phyloP scores from a whole-genome alignment of 53 echinoderm and acorn worm genomes.

The Temnopleurus reevesii region DNA sequence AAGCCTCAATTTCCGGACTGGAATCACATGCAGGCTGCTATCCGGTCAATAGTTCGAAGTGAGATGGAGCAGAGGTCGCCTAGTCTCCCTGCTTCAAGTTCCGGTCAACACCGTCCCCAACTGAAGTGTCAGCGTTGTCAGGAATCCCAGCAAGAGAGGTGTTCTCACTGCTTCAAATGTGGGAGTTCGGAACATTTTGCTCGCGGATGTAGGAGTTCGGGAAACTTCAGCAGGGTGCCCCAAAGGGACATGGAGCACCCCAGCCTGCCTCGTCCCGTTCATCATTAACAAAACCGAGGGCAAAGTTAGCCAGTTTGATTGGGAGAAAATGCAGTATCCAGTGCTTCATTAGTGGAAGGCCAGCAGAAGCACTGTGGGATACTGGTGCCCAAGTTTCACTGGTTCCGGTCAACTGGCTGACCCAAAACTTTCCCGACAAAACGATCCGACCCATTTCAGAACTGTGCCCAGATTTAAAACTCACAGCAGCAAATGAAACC shows the following conservation, averaged over 20 bases:
- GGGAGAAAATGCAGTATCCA: not conserved
- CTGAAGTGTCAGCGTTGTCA: not conserved
- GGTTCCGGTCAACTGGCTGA: not conserved
- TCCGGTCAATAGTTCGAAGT: not conserved
- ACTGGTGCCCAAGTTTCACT: not conserved
- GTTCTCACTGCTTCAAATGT: not conserved
- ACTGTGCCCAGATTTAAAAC: not conserved
- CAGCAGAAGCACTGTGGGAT: not conserved
- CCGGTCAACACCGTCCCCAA: not conserved
- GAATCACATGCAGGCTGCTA: not conserved
- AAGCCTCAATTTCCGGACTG: no score
- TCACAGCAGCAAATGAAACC: not conserved
- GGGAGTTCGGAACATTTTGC: constrained; percentile 30
- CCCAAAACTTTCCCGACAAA: not conserved
- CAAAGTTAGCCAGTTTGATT: not conserved
- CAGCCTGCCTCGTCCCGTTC: not conserved
- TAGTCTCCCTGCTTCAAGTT: not conserved
- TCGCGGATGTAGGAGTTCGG: constrained; percentile 55
- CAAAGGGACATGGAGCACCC: constrained; percentile 60
- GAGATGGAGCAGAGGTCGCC: not conserved
- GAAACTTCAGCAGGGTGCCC: constrained; percentile 59
- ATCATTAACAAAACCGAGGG: not conserved
- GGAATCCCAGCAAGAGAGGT: not conserved
- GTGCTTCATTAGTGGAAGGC: not conserved
- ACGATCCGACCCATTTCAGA: not conserved